A percentile compares a stretch with the other conserved stretches of the same genome.
Conservation (phyloP, 2,888 invertebrate species). For the Luperina nickerlii region DNA sequence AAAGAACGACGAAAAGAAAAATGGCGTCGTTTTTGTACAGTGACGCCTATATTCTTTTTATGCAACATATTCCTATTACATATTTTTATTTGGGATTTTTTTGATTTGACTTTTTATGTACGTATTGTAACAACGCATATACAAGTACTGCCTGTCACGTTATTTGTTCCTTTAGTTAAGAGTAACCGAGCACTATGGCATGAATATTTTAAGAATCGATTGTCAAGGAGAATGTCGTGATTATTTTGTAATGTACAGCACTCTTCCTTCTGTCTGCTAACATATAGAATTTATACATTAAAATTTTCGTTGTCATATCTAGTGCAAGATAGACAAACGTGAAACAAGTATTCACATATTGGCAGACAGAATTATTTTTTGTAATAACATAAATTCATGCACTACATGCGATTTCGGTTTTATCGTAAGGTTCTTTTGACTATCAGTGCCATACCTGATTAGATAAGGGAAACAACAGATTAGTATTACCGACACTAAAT, state of each 20-base stretch:
- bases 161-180: slow-evolving; percentile 36
- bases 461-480: slow-evolving; percentile 10
- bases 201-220: slow-evolving; percentile 25
- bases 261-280: not conserved
- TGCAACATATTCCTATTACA: slow-evolving; percentile 26
- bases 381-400: not conserved
- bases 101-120: not conserved
- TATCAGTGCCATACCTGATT: slow-evolving; percentile 21
- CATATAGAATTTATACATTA: not conserved
- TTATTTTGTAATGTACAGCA: not conserved
- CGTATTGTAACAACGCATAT: not conserved
- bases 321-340: not conserved
- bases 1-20: slow-evolving; percentile 16
- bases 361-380: not conserved
- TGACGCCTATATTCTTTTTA: slow-evolving; percentile 16
- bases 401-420: not conserved
- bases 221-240: slow-evolving; percentile 6
- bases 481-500: not conserved
- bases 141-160: slow-evolving; percentile 23
- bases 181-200: slow-evolving; percentile 34
- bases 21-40: slow-evolving; percentile 16
- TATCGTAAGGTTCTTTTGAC: slow-evolving; percentile 34
- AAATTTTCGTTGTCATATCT: too few relatives aligned
- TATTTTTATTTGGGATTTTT: slow-evolving; percentile 32
- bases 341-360: not conserved